Evolutionary conservation across 2,888 invertebrate genomes (phyloP).

Genomic region (Ormyrus rosae): DNA sequence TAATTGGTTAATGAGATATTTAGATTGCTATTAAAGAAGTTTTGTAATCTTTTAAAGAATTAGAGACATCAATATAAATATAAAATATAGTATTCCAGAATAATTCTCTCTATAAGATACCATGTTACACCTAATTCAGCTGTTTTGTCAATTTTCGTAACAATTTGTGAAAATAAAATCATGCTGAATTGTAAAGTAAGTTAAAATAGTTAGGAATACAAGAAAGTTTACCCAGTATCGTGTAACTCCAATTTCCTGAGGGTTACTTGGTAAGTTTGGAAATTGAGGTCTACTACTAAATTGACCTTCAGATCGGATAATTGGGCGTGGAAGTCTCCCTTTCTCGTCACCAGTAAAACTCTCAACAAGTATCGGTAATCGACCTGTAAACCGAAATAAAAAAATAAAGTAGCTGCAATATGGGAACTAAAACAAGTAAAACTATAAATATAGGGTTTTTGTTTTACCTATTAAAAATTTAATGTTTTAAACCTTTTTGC

Average conservation of each 20-base stretch:
- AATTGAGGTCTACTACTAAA: slow-evolving; percentile 54
- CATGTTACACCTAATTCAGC: no score
- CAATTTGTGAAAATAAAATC: no score
- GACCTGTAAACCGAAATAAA: slow-evolving; percentile 56
- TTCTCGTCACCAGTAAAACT: slow-evolving; percentile 56
- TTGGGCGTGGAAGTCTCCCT: slow-evolving; percentile 60
- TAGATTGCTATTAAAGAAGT: no score
- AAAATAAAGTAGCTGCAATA: background rate
- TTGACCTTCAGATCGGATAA: slow-evolving; percentile 55
- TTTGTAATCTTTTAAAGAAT: background rate
- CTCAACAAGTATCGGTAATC: slow-evolving; percentile 61
- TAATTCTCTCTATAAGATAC: no score
- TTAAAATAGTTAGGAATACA: no score
- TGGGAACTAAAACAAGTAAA: background rate
- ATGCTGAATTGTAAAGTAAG: no score
- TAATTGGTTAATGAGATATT: background rate
- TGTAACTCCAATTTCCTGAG: slow-evolving; percentile 59
- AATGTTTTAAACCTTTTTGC: background rate
- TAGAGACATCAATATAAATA: no score
- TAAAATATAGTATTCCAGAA: no score
- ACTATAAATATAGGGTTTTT: background rate
- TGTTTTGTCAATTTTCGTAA: no score
- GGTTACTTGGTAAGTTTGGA: slow-evolving; percentile 49
- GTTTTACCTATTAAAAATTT: background rate
- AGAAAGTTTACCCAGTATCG: slow-evolving; percentile 59